These are phyloP conservation scores for Pecten maximus DNA, from an alignment of 2,888 invertebrate genomes.

Conservation along the genomic window DNA sequence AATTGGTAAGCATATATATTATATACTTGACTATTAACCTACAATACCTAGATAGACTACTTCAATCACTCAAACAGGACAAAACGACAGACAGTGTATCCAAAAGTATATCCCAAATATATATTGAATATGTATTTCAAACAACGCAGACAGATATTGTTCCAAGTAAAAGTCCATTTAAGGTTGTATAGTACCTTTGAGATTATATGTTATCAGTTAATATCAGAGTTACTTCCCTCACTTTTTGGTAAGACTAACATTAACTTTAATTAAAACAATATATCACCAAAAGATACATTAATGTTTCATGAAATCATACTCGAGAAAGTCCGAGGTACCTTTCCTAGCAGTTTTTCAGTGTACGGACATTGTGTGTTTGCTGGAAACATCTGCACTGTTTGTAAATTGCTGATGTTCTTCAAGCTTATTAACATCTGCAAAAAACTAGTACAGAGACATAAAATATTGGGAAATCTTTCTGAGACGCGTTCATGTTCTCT, in stretches of 20 bases:
- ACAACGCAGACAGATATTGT: neutral
- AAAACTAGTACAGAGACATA: constrained; percentile 21
- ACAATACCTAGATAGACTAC: neutral
- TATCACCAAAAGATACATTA: no score
- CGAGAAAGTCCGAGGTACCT: neutral
- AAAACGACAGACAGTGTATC: neutral
- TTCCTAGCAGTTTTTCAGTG: neutral
- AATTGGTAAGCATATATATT: neutral
- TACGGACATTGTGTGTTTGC: neutral
- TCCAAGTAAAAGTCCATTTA: no score
- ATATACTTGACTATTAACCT: neutral
- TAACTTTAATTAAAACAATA: no score
- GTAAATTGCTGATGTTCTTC: neutral
- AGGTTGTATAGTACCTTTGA: no score
- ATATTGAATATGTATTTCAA: neutral
- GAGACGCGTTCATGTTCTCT: neutral
- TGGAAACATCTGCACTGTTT: neutral
- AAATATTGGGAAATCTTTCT: neutral
- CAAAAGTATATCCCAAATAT: neutral
- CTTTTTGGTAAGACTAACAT: no score
- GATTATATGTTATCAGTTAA: no score
- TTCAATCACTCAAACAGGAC: neutral
- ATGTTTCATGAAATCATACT: no score
- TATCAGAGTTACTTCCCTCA: no score
- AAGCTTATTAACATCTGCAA: neutral